phyloP scores from a whole-genome alignment of 2,888 invertebrate species.

The Tryphoninae sp. region DNA sequence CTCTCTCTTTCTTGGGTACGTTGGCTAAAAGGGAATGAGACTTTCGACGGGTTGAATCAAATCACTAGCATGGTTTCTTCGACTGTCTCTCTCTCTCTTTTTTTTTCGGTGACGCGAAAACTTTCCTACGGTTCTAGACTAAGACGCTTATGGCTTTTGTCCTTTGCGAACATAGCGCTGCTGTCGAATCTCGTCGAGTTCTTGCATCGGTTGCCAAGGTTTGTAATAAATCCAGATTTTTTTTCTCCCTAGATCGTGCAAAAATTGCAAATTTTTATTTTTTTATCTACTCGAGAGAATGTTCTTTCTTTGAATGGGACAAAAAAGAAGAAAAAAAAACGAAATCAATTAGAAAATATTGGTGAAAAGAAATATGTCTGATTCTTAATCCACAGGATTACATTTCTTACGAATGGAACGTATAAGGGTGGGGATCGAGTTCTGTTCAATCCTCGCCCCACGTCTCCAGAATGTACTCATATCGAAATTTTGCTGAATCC shows the following conservation, averaged over 20 bases:
- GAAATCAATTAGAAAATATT: constrained; percentile 19
- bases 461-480: constrained; percentile 29
- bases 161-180: not conserved
- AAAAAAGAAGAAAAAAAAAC: not conserved
- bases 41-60: constrained; percentile 44
- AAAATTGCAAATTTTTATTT: not conserved
- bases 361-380: constrained; percentile 15
- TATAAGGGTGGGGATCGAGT: constrained; percentile 28
- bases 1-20: too few species aligned
- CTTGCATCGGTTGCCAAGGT: not conserved
- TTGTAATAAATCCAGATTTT: not conserved
- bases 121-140: constrained; percentile 11
- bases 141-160: constrained; percentile 42
- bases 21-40: constrained; percentile 1
- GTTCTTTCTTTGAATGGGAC: not conserved
- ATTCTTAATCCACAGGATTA: constrained; percentile 34
- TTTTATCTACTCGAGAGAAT: not conserved
- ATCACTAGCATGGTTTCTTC: constrained; percentile 41
- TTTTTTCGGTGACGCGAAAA: constrained; percentile 8
- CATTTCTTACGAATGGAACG: constrained; percentile 29
- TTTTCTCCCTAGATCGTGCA: not conserved
- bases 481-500: constrained; percentile 40
- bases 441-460: constrained; percentile 44
- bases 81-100: not conserved
- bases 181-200: constrained; percentile 12